Evolutionary conservation across 1,140 invertebrate genomes (phyloP).

Genomic region (Monomorium pharaonis): DNA sequence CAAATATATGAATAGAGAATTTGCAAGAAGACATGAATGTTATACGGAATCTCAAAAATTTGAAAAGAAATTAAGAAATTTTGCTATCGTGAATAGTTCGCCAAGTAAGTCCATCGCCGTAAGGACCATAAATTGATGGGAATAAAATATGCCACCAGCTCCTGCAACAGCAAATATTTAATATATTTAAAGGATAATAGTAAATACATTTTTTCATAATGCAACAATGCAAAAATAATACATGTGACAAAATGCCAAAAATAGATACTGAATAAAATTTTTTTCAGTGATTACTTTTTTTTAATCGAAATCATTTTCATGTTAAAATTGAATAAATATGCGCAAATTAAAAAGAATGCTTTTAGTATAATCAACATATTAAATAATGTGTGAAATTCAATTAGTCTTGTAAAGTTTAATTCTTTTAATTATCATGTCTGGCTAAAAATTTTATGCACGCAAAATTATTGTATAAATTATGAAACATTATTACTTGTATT

Average conservation of each 20-base stretch:
- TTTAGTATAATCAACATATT: not conserved
- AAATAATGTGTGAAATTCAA: not conserved
- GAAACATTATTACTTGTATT: not conserved
- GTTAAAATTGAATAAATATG: not conserved
- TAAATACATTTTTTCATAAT: not conserved
- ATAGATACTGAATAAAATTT: too few relatives aligned
- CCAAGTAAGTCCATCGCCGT: conserved; percentile 93
- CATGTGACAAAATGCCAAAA: not conserved
- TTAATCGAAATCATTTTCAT: not conserved
- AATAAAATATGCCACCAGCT: conserved; percentile 89
- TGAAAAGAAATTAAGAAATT: conserved; percentile 70
- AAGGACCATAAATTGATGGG: conserved; percentile 92
- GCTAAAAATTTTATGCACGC: not conserved
- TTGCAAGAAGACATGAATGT: not conserved
- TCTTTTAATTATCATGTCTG: not conserved
- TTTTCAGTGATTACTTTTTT: too few relatives aligned
- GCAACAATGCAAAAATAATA: not conserved
- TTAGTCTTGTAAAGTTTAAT: not conserved
- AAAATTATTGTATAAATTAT: not conserved
- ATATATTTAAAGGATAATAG: not conserved
- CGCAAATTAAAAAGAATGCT: not conserved
- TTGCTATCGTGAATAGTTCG: conserved; percentile 87
- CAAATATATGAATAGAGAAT: conserved; percentile 1
- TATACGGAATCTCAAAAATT: not conserved
- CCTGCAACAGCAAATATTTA: conserved; percentile 82